Base-by-base conservation (phyloP, 2,888 invertebrate species). In the Xanthia togata region DNA sequence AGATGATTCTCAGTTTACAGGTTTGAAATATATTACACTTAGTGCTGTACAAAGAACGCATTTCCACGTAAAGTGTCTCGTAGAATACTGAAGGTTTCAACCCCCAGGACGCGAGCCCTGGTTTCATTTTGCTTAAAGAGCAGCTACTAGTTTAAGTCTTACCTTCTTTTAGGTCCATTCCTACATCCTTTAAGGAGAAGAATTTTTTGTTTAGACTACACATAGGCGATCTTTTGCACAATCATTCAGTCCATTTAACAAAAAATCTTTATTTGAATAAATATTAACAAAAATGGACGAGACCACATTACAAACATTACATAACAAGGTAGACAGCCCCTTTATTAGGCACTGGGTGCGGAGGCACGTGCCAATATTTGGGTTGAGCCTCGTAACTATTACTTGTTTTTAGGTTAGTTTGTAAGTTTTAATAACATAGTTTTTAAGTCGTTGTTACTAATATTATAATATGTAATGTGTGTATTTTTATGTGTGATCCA, bases 31-130 rank as follows among this genome's bases (percentile, higher is more conserved):
- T 63, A 80, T 38, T 8, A 38, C 41, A 73, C 67, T 79, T 44
- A 59, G 59, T 60, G 41, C 26, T 14, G 23, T 23, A 68, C 35
- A 75, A 59, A 44, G 41, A 62, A 67, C 35, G 26, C 50, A 70
- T 81, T 81, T 41, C 50, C n/a, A 70, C 60, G 47, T 70, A 70
- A 81, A 75, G 53, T 67, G 67, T 70, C 55, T 81, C 41, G 59
- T 53, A 62, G 62, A 81, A 63, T 76, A 57, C 57, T 57, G 50
- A 70, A 62, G 35, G 67, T 41, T 81, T 35, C 23, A 20, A 23
- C 17, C 20, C 62, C 60, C 57, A 20, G 26, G 80, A 67, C 70
- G 38, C 50, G 35, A 67, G 70, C 62, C 70, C 65, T 65, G 65
- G 82, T 80, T 81, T 41, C 41, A 62, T 81, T 81, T 76, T 35